phyloP scores from a whole-genome alignment of 2,888 invertebrate genomes.

The Lagria hirta region DNA sequence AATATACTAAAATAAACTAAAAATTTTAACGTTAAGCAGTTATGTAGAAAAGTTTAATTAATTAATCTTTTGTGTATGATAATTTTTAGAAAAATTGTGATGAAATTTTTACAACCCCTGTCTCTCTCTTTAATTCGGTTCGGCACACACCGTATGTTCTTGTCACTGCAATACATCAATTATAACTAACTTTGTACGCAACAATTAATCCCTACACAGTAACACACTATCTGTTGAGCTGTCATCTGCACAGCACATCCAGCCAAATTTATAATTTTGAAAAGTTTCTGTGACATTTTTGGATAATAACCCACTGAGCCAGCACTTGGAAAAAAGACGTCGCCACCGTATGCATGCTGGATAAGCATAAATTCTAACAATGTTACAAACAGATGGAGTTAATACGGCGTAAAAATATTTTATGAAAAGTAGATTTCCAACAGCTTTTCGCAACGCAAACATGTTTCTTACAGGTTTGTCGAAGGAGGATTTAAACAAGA shows the following conservation, averaged over 20 bases:
- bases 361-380: constrained; percentile 22
- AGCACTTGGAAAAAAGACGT: constrained; percentile 10
- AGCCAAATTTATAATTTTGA: constrained; percentile 8
- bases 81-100: neutral
- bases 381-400: constrained; percentile 24
- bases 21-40: too few species aligned
- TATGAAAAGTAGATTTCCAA: constrained; percentile 12
- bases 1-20: too few species aligned
- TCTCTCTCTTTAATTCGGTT: neutral
- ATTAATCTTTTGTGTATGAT: neutral
- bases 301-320: constrained; percentile 10
- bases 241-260: constrained; percentile 23
- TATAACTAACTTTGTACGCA: constrained; percentile 21
- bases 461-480: constrained; percentile 10
- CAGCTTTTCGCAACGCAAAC: constrained; percentile 18
- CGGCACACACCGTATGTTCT: constrained; percentile 10
- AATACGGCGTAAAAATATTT: constrained; percentile 22
- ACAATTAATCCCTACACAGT: constrained; percentile 24
- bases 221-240: constrained; percentile 24
- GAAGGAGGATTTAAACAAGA: neutral
- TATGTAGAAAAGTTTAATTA: too few species aligned
- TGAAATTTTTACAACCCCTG: neutral
- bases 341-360: constrained; percentile 22
- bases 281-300: neutral
- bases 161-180: constrained; percentile 28